Evolutionary conservation across 2,113 vertebrate species (phyloP), one percentile per base, ranked within the genome.

Genomic region (Nematolebias whitei): DNA sequence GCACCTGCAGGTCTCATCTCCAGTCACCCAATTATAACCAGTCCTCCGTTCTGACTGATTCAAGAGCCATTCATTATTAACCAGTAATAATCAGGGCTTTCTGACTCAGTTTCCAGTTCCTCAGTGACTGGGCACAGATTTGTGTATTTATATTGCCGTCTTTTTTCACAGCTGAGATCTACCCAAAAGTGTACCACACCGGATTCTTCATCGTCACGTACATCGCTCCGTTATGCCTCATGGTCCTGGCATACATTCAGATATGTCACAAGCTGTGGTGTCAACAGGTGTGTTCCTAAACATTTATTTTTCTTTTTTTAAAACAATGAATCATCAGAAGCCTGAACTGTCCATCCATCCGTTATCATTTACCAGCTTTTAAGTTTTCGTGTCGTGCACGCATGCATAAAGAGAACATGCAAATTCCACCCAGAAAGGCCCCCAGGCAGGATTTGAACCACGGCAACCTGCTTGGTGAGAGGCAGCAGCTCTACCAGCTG

Each of bases 231-330:
- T 68, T 99, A 24, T 99, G 97, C 87, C 94, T 99, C 14, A 99
- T 99, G 97, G 93, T 97, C 39, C 87, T 99, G 92, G 97, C 96
- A 18, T 99, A 99, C 80, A 92, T 98, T 73, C 97, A 99, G 84
- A 99, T 99, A 88, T 99, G 96, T 80, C 94, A 95, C 54, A 99
- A 98, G 84, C 91, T 99, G 18, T 98, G 96, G 96, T 98, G 95
- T 81, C 95, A 95, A 53, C 96, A 98, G 95, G 97, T 98, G 86
- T 74, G 86, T 68, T 48, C 49, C 40, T 2, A 3, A 39, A 2
- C 1, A 29, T n/a, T 29, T 7, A 29, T 29, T 35, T 6, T 35
- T 10, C 10, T 35, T 35, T 35, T 35, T 29, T 3, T 29, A 4
- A 29, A 29, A 29, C 7, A 29, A 29, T 29, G 38, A 13, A 7